Percentiles rank a stretch among this genome's conserved stretches.
Conservation (phyloP, 1,140 invertebrate genomes). For the Drosophila nikananu region DNA sequence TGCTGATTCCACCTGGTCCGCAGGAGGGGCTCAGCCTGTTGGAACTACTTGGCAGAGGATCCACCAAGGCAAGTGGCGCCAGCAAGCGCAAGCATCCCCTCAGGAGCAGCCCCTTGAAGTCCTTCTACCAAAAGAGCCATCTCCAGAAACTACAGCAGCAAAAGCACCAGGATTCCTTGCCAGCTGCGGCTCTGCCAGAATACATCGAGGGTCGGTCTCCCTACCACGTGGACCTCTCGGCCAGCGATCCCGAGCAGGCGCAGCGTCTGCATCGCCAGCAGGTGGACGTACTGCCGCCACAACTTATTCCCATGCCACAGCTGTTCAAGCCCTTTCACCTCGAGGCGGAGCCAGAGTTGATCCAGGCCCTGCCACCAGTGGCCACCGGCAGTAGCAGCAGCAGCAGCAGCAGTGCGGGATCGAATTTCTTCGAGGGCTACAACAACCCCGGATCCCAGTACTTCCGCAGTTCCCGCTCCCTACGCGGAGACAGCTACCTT, state of each 20-base stretch:
- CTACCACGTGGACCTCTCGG: slow-evolving; percentile 86
- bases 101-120: slow-evolving; percentile 47
- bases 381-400: slow-evolving; percentile 17
- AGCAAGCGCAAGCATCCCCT: slow-evolving; percentile 60
- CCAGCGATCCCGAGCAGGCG: slow-evolving; percentile 61
- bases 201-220: slow-evolving; percentile 87
- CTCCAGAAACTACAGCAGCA: slow-evolving; percentile 38
- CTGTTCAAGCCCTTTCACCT: slow-evolving; percentile 80
- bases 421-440: slow-evolving; percentile 66
- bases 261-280: slow-evolving; percentile 75
- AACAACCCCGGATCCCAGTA: slow-evolving; percentile 61
- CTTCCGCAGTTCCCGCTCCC: slow-evolving; percentile 75
- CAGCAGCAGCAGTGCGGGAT: slow-evolving; percentile 35
- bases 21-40: slow-evolving; percentile 80
- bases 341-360: slow-evolving; percentile 77
- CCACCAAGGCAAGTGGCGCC: slow-evolving; percentile 18
- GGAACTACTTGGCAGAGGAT: slow-evolving; percentile 80
- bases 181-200: slow-evolving; percentile 62
- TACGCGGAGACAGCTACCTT: slow-evolving; percentile 66
- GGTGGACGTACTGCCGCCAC: slow-evolving; percentile 79
- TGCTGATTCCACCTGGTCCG: slow-evolving; percentile 87
- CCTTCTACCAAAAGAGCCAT: slow-evolving; percentile 53
- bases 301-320: slow-evolving; percentile 72
- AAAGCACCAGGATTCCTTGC: slow-evolving; percentile 27
- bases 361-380: slow-evolving; percentile 74